Evolutionary conservation across 1,140 invertebrate genomes (phyloP), one percentile per base, ranked within the genome.

Genomic region (Oryzaephilus surinamensis): DNA sequence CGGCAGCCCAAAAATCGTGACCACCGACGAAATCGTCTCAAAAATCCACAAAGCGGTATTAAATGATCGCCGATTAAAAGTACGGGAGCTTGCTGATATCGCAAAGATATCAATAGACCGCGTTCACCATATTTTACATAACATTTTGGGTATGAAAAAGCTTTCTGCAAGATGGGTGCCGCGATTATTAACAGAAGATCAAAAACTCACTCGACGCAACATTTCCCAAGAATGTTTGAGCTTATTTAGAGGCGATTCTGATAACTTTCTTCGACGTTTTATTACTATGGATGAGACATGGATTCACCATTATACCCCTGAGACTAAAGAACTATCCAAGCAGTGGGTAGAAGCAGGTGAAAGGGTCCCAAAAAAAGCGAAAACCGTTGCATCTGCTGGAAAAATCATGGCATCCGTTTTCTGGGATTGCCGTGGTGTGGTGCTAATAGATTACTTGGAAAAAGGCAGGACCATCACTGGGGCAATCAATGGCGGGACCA

Each of bases 261-360:
- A n/a, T n/a, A n/a, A n/a, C n/a, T n/a, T n/a, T n/a, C n/a, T n/a
- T n/a, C n/a, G n/a, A n/a, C n/a, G n/a, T n/a, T n/a, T n/a, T n/a
- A n/a, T n/a, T n/a, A 15, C 56, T 53, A 35, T n/a, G n/a, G n/a
- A n/a, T n/a, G n/a, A n/a, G n/a, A n/a, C n/a, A n/a, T n/a, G n/a
- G n/a, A n/a, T n/a, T n/a, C n/a, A n/a, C n/a, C n/a, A n/a, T n/a
- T n/a, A n/a, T n/a, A n/a, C n/a, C n/a, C n/a, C n/a, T n/a, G 58
- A 64, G 41, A 52, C 54, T 16, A 62, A 57, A 43, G 63, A 50
- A 41, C 54, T 59, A 38, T 58, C 52, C 26, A 53, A 56, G 50
- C 44, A 53, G 38, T 53, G 46, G 51, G 45, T 42, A 55, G 43
- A 18, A 40, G 38, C 28, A 32, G 52, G 51, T 29, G 50, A 60